Percentiles rank a stretch among this genome's conserved stretches.
Conservation (phyloP, 2,113 vertebrate species). For the Hylia prasina region DNA sequence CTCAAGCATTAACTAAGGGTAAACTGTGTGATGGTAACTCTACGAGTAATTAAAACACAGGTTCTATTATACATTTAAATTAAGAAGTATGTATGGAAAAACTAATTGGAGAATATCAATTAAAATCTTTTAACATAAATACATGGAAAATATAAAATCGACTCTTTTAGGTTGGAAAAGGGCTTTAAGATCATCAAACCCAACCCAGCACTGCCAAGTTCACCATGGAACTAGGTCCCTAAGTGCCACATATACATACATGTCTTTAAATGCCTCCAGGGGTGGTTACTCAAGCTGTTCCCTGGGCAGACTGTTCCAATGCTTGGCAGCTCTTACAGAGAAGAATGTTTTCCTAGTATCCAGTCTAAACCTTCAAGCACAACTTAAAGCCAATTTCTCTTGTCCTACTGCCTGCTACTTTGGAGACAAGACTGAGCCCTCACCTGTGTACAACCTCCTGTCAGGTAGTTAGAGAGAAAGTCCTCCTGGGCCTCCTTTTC, state of each 20-base stretch:
- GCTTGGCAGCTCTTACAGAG: background rate
- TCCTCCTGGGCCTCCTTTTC: background rate
- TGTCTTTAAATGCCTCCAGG: background rate
- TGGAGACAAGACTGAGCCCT: background rate
- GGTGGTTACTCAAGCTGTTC: background rate
- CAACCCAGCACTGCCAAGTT: background rate
- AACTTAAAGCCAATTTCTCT: background rate
- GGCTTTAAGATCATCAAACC: background rate
- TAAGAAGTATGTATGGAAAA: background rate
- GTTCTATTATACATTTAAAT: background rate
- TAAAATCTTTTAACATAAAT: background rate
- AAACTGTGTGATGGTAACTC: background rate
- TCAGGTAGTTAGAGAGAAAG: background rate
- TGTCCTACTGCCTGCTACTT: background rate
- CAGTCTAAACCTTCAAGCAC: background rate
- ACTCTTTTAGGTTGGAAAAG: background rate
- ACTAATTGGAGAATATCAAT: background rate
- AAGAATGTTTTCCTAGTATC: background rate
- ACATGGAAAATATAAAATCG: background rate
- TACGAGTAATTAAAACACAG: background rate
- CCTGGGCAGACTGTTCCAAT: background rate
- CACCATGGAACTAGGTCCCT: background rate
- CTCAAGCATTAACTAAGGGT: background rate
- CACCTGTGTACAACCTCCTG: background rate
- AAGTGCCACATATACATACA: too few relatives aligned